phyloP scores from a whole-genome alignment of 1,140 invertebrate genomes.

The Pseudomyrmex flavicornis region DNA sequence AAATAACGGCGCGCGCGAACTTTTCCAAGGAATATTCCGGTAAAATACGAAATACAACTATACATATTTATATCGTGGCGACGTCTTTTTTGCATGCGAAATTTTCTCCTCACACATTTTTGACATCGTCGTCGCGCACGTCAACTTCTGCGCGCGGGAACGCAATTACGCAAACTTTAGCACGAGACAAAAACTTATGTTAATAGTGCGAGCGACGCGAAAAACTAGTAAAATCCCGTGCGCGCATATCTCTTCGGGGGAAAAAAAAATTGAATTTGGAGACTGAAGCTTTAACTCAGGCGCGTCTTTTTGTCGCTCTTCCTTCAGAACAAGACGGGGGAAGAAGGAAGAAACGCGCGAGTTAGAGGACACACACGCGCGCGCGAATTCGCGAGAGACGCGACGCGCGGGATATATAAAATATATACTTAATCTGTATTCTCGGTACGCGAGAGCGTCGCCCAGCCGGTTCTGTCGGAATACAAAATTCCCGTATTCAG shows the following conservation, averaged over 20 bases:
- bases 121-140: too few species aligned
- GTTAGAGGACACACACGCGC: conserved; percentile 36
- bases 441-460: conserved; percentile 79
- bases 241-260: not conserved
- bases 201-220: too few species aligned
- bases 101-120: too few species aligned
- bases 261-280: conserved; percentile 21
- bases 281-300: not conserved
- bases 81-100: too few species aligned
- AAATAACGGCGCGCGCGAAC: not conserved
- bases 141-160: too few species aligned
- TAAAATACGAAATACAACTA: not conserved
- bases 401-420: conserved; percentile 71
- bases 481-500: conserved; percentile 85
- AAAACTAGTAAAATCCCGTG: not conserved
- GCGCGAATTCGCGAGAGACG: conserved; percentile 42
- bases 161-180: too few species aligned
- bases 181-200: too few species aligned
- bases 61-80: too few species aligned
- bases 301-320: conserved; percentile 45
- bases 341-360: conserved; percentile 8
- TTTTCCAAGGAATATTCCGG: not conserved
- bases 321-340: conserved; percentile 7
- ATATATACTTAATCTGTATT: conserved; percentile 84
- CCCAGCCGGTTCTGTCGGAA: conserved; percentile 80